phyloP scores from a whole-genome alignment of 2,888 invertebrate genomes.

The Coenonympha glycerion region DNA sequence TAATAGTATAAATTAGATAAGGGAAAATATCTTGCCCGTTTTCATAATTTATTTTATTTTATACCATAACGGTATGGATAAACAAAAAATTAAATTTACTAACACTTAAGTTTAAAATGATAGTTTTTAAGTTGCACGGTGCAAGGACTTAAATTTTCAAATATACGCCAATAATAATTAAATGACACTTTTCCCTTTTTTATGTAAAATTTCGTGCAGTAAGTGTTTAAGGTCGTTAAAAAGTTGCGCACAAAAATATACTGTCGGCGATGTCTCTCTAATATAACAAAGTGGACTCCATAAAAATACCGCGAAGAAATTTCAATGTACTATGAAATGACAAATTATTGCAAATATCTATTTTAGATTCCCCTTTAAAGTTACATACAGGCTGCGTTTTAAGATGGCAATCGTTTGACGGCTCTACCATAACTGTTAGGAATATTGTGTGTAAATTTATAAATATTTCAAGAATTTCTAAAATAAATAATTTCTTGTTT shows the following conservation, averaged over 20 bases:
- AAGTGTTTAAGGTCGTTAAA: constrained; percentile 20
- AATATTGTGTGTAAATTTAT: too few species aligned
- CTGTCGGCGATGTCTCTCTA: constrained; percentile 43
- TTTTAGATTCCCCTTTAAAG: constrained; percentile 58
- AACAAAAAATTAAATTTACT: constrained; percentile 4
- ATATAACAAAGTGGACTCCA: constrained; percentile 51
- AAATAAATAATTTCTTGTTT: too few species aligned
- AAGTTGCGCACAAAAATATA: constrained; percentile 59
- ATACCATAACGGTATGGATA: background rate
- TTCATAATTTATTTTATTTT: constrained; percentile 1
- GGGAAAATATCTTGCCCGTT: constrained; percentile 13
- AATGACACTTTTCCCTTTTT: constrained; percentile 2
- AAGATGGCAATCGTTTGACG: too few species aligned
- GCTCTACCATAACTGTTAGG: too few species aligned
- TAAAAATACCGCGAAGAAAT: constrained; percentile 48
- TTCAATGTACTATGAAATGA: constrained; percentile 36
- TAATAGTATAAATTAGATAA: constrained; percentile 1
- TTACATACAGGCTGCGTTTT: too few species aligned
- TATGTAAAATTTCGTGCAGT: constrained; percentile 20
- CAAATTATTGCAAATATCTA: constrained; percentile 40
- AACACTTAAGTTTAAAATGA: constrained; percentile 11
- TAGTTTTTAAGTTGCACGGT: constrained; percentile 22
- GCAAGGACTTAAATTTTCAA: constrained; percentile 20
- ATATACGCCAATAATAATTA: constrained; percentile 19
- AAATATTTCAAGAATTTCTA: too few species aligned